Base-by-base conservation (phyloP, 2,113 vertebrate species). In the Mixornis gularis region DNA sequence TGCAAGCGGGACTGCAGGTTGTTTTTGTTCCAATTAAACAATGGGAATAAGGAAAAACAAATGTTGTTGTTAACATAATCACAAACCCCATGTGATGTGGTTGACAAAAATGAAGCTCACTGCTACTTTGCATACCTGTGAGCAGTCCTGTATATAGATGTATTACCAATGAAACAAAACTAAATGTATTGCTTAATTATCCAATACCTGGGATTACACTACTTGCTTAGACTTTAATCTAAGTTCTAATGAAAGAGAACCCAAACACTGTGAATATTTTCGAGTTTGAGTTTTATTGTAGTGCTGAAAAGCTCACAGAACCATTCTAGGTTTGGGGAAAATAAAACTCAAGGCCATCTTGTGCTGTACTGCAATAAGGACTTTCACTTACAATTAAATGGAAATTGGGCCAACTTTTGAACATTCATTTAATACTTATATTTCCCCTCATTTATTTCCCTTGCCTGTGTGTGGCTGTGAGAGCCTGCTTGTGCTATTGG, bases 11-110 rank as follows among this genome's bases (percentile, higher is more conserved):
- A 63, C 46, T 80, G 36, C 55, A 68, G 79, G 88, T 86, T 91
- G 72, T 71, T 95, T 96, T 95, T 95, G 60, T 95, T 92, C 77
- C 55, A 76, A 68, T 93, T 89, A 94, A 93, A 96, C 95, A 96
- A 92, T 94, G 83, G 92, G 87, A 91, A 84, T 83, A 70, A 49
- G 85, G 86, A 92, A 95, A 96, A 88, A 69, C 88, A 96, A 90
- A 68, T 29, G 44, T 21, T 65, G 36, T 46, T 81, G 80, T 74
- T 80, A 84, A 86, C 94, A 94, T 83, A 96, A 85, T 92, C 66
- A 51, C 58, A 66, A 41, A 74, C 79, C 63, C 22, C 25, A 6
- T 34, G 49, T 26, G 32, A 63, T 63, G 17, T n/a, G 44, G 19
- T 17, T 2, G 3, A 74, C 40, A 74, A 64, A 95, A 89, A 34